phyloP scores from a whole-genome alignment of 2,888 invertebrate species.

The Polydrusus tereticollis region DNA sequence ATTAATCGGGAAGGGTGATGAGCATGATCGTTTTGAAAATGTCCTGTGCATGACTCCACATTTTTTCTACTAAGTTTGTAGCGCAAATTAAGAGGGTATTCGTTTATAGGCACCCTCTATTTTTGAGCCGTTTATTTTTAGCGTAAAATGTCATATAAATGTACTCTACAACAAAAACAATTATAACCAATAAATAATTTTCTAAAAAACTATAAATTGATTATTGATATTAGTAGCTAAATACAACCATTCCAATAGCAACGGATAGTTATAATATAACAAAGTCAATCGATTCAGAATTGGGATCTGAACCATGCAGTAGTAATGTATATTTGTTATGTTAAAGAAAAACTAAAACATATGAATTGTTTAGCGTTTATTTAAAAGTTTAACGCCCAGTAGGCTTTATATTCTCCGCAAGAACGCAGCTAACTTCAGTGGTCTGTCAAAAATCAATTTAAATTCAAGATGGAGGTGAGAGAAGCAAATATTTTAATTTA shows the following conservation, averaged over 20 bases:
- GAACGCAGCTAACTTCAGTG: background rate
- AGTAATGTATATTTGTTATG: too few relatives aligned
- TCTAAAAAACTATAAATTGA: too few relatives aligned
- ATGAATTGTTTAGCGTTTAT: background rate
- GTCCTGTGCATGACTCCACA: conserved; percentile 31
- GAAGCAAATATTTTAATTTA: background rate
- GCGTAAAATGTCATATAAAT: too few relatives aligned
- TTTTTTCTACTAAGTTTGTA: background rate
- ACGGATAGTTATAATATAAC: too few relatives aligned
- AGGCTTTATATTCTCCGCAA: background rate
- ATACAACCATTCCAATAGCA: too few relatives aligned
- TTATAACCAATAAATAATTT: too few relatives aligned
- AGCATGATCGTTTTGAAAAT: background rate
- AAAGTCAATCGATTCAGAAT: too few relatives aligned
- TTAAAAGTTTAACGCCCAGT: background rate
- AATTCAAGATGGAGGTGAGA: background rate
- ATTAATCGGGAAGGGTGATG: background rate
- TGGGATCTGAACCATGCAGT: too few relatives aligned
- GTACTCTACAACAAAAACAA: too few relatives aligned
- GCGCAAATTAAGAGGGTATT: background rate
- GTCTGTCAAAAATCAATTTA: background rate
- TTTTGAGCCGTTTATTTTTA: background rate
- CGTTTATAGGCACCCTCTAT: background rate
- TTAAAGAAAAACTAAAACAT: too few relatives aligned
- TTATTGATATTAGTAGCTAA: too few relatives aligned